These are phyloP conservation scores for Prochilodus magdalenae DNA, from an alignment of 2,113 vertebrate genomes.

Conservation along the genomic window DNA sequence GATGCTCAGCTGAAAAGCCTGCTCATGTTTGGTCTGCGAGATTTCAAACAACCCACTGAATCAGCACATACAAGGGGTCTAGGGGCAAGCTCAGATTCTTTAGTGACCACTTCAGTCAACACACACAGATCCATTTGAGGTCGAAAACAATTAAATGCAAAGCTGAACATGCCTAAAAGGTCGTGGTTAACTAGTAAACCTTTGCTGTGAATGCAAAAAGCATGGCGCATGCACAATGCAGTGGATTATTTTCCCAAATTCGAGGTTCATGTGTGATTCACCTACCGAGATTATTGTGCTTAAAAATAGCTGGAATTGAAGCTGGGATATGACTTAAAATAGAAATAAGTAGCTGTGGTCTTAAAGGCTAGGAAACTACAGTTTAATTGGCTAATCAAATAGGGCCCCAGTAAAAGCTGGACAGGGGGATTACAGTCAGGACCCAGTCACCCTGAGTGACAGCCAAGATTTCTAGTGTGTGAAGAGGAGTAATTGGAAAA, in stretches of 20 bases:
- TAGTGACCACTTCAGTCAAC: neutral
- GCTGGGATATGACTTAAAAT: slow-evolving; percentile 40
- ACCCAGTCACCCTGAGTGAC: slow-evolving; percentile 58
- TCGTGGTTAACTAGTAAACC: neutral
- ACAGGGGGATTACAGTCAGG: slow-evolving; percentile 58
- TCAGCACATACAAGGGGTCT: neutral
- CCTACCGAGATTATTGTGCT: slow-evolving; percentile 18
- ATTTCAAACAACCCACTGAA: slow-evolving; percentile 22
- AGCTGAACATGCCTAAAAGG: neutral
- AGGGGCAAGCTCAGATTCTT: neutral
- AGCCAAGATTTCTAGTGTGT: slow-evolving; percentile 58
- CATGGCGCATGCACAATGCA: neutral
- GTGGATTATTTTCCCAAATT: neutral
- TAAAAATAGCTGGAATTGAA: slow-evolving; percentile 35
- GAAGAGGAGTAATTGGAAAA: slow-evolving; percentile 62
- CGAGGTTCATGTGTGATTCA: slow-evolving; percentile 15
- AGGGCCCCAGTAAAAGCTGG: slow-evolving; percentile 49
- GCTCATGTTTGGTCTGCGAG: neutral
- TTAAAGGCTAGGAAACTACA: slow-evolving; percentile 41
- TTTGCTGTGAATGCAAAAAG: neutral
- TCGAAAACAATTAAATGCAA: neutral
- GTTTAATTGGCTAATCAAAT: slow-evolving; percentile 55
- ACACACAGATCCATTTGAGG: neutral
- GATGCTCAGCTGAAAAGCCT: slow-evolving; percentile 4
- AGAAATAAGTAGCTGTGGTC: slow-evolving; percentile 46